A percentile compares a stretch with the other conserved stretches of the same genome.
phyloP scores from a whole-genome alignment of 2,797 vertebrate genomes.

The Hydrophis major region DNA sequence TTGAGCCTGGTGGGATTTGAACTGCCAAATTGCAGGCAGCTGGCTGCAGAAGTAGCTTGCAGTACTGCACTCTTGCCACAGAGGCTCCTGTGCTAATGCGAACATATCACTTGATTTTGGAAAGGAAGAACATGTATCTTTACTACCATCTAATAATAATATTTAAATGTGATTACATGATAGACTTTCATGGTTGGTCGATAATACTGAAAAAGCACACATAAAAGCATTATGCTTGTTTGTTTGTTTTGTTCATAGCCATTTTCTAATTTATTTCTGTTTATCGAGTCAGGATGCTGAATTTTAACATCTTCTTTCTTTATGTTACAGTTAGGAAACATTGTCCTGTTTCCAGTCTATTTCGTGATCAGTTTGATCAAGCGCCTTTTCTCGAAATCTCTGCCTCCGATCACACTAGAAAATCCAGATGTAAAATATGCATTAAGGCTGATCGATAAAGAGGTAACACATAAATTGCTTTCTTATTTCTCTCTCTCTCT shows the following conservation, averaged over 20 bases:
- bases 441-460: conserved; percentile 85
- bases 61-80: too few species aligned
- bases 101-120: neutral
- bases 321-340: conserved; percentile 63
- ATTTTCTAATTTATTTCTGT: neutral
- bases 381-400: conserved; percentile 71
- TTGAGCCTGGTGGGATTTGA: too few species aligned
- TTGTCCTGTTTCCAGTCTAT: conserved; percentile 66
- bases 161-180: neutral
- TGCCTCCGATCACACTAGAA: conserved; percentile 85
- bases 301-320: neutral
- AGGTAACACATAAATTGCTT: conserved; percentile 71
- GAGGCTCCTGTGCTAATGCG: too few species aligned
- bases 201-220: neutral
- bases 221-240: neutral
- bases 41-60: too few species aligned
- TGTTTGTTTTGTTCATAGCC: neutral
- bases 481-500: neutral
- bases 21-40: too few species aligned
- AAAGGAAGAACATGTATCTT: neutral
- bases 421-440: conserved; percentile 89
- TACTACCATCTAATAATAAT: neutral
- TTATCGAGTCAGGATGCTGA: accelerated
- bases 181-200: neutral
- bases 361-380: conserved; percentile 63